Base-by-base conservation (phyloP, 2,113 vertebrate genomes). In the Falcunculus frontatus region DNA sequence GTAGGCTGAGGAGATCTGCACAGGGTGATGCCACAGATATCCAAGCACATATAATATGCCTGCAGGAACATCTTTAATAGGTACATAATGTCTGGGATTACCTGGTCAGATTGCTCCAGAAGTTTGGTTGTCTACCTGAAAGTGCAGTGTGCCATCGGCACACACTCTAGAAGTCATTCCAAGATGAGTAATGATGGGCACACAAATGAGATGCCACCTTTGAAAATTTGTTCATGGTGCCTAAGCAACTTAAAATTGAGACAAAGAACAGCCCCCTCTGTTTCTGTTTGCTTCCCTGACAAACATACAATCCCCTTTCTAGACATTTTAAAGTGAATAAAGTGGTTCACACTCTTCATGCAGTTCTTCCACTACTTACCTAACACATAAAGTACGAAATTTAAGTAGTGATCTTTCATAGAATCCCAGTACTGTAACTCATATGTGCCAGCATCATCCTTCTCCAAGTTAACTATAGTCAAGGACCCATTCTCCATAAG, bases 351-450 rank as follows among this genome's bases (percentile, higher is more conserved):
- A 21, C 27, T 84, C 46, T 35, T 78, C 18, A 53, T 3, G 17
- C 37, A 30, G 20, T 63, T 92, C 59, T 87, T 74, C 46, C 13
- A 49, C 41, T 78, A 94, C 93, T 95, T 94, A 95, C 95, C 55
- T 33, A 89, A 63, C 14, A 96, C 93, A 63, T 0, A 0, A 50
- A 96, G 87, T 9, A 0, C 0, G 3, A 86, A 94, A 7, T 3
- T 11, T 16, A 67, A 68, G 3, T 2, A 0, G 14, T 0, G 29
- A 15, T 17, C 41, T 7, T 4, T 0, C 26, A 0, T 0, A 74
- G 6, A 57, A 92, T 16, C 9, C 7, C 44, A 0, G 29, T 39
- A 73, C 1, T 29, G 3, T 27, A 94, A 70, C 6, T 12, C 1
- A 0, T 96, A 96, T 3, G 0, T 1, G 13, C 63, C 96, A 62